These are phyloP conservation scores for Isoperla grammatica DNA, from an alignment of 2,888 invertebrate species.

Conservation along the genomic window DNA sequence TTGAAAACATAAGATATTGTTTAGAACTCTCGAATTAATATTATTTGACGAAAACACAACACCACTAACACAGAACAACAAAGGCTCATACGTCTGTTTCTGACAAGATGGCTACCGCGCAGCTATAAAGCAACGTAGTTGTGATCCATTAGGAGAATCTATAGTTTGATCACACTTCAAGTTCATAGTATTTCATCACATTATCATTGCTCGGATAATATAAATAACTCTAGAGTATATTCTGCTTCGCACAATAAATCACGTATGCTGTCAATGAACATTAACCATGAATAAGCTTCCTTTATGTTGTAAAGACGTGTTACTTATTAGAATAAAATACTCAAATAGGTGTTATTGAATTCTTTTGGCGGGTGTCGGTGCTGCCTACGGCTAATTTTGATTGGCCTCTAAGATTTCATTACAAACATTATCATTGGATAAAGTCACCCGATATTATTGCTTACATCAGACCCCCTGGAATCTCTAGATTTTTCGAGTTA, in stretches of 20 bases:
- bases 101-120: conserved; percentile 44
- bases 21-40: too few species aligned
- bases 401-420: conserved; percentile 29
- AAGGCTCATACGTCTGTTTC: conserved; percentile 41
- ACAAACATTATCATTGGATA: conserved; percentile 26
- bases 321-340: too few species aligned
- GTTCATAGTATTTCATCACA: neutral
- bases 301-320: too few species aligned
- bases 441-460: too few species aligned
- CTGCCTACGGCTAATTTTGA: conserved; percentile 23
- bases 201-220: neutral
- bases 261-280: neutral
- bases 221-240: neutral
- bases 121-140: conserved; percentile 23
- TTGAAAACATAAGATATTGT: too few species aligned
- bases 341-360: neutral
- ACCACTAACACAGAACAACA: conserved; percentile 46
- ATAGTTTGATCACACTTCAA: conserved; percentile 20
- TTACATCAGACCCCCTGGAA: too few species aligned
- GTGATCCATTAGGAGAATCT: conserved; percentile 24
- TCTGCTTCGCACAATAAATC: neutral
- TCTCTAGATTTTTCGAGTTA: too few species aligned
- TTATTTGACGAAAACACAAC: conserved; percentile 40
- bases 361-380: conserved; percentile 27
- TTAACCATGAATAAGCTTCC: too few species aligned